Base-by-base conservation (phyloP, 2,113 vertebrate genomes). In the Rhombomys opimus region DNA sequence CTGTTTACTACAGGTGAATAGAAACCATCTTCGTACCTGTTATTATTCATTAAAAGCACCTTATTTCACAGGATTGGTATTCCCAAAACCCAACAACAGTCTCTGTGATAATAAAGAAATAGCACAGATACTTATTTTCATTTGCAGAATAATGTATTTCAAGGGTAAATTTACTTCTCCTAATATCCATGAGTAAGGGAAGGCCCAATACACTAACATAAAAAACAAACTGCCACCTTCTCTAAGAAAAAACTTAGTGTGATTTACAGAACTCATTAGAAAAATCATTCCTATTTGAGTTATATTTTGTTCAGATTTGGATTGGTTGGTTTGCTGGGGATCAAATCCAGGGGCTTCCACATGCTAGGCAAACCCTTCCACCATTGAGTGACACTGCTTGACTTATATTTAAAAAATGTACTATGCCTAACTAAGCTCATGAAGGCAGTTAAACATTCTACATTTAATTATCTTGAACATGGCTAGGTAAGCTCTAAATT, bases 391-490 rank as follows among this genome's bases (percentile, higher is more conserved):
- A 57, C 3, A 76, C 46, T 15, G 7, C 46, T 57, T 41, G 38
- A 94, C 63, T 96, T 90, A 57, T 0, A 92, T 88, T 91, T 95
- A 46, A 75, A 96, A 93, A 86, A 63, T 32, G 10, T 57, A 90
- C 67, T 70, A 81, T 35, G 12, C 78, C 46, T 92, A 89, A 88
- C 25, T 92, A 93, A 88, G 18, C 35, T 93, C 57, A 84, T 35
- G 38, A 97, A 96, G 23, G 61, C 93, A 91, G 59, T 75, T 80
- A 92, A 93, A 91, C 68, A 87, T 68, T 94, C 46, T 89, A 90
- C 59, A 91, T 84, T 82, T 95, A 96, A 95, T 94, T 95, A 93
- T 52, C 93, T 12, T 95, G 46, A 91, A 76, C 32, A 92, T 20
- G 25, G 65, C 77, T 85, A 95, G 63, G 50, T 30, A 68, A 93